A percentile compares a stretch with the other conserved stretches of the same genome.
phyloP scores from a whole-genome alignment of 2,797 vertebrate genomes.

The Oreochromis mossambicus region DNA sequence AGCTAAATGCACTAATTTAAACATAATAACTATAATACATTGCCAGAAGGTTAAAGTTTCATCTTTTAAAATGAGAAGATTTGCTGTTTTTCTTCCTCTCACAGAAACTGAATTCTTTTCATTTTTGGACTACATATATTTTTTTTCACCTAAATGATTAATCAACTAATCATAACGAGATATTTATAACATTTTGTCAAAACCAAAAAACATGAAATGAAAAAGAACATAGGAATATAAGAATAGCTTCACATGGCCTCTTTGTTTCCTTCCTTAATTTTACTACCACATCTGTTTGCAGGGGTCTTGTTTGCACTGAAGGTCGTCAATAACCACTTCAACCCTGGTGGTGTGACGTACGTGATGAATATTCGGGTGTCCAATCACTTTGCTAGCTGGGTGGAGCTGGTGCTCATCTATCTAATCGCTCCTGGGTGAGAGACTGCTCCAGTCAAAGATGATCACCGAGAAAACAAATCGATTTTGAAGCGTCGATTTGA shows the following conservation, averaged over 20 bases:
- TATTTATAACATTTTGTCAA: not conserved
- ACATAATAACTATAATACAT: rapidly evolving
- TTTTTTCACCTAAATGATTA: not conserved
- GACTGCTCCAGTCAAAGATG: not conserved
- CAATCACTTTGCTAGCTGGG: not conserved
- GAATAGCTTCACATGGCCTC: not conserved
- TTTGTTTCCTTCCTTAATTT: not conserved
- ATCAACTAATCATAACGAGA: not conserved
- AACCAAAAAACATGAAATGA: not conserved
- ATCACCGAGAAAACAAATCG: not conserved
- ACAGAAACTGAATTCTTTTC: rapidly evolving
- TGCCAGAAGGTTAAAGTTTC: not conserved
- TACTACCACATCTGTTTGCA: not conserved
- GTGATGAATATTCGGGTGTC: not conserved
- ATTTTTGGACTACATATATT: not conserved
- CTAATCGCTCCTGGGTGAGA: not conserved
- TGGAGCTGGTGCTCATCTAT: not conserved
- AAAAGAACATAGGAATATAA: not conserved
- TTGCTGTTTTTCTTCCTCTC: not conserved
- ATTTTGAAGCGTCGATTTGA: not conserved
- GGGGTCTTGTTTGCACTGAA: not conserved
- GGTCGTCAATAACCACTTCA: not conserved
- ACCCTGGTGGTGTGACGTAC: not conserved
- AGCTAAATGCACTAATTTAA: not conserved
- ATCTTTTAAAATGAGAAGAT: not conserved